Base-by-base conservation (phyloP, 2,888 invertebrate genomes). In the Tigriopus californicus region DNA sequence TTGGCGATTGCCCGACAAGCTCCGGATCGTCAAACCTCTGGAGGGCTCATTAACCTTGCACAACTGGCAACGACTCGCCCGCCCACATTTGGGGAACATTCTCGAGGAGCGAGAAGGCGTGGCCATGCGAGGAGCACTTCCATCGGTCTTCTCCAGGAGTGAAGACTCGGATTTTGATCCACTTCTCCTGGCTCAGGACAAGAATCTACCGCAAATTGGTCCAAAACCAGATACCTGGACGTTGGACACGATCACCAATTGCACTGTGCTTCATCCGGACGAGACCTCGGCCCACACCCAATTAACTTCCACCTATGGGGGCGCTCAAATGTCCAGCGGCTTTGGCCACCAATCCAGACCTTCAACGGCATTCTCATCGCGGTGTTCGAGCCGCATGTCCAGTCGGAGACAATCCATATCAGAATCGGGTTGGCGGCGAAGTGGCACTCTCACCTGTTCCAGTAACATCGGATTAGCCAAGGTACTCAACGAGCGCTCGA, bases 61-160 rank as follows among this genome's bases (percentile, higher is more conserved):
- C 69, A 87, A 91, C 64, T 95, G 95, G 95, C 85, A 89, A 60
- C 85, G 87, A 65, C 77, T 95, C 51, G 95, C 95, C 51, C 90
- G 89, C 57, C 95, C 95, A 11, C 87, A 86, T 56, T 79, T 94
- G 68, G 85, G 88, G 62, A 89, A 90, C 65, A 75, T 95, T 60
- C 72, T 95, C 61, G 92, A 92, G 65, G 87, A 89, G 62, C 78
- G 90, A 61, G 90, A 90, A 0, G 92, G 92, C 1, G 89, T 94
- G 1, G 85, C 85, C 64, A 83, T 85, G 22, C 65, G 63, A 65
- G 66, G 40, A 33, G 33, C 33, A 3, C 33, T 33, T 3, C 33
- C 33, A 33, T 33, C 33, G 33, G 8, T 33, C 33, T 33, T 33
- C 20, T 60, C 60, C 15, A 11, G n/a, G 12, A 41, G 41, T 18